Conservation (phyloP, 1,140 invertebrate species). For the Ceratosolen fusciceps region DNA sequence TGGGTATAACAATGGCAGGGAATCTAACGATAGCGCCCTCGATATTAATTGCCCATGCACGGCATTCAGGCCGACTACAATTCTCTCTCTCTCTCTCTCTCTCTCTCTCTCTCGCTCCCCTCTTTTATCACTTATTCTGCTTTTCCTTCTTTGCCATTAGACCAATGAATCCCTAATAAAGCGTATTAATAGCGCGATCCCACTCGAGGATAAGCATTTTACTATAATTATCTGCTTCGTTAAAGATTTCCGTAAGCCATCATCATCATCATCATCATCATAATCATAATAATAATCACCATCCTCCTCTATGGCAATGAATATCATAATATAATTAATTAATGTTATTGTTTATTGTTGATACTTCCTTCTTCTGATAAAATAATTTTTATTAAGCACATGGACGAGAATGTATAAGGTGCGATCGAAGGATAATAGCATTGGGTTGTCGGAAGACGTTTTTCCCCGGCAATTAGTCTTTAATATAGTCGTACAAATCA, state of each 20-base stretch:
- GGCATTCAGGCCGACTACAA: neutral
- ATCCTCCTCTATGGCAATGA: too few species aligned
- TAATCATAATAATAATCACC: too few species aligned
- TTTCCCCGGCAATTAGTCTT: neutral
- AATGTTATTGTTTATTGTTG: too few species aligned
- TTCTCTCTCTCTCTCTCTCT: too few species aligned
- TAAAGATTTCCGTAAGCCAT: neutral
- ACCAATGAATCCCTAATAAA: neutral
- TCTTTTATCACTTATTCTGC: too few species aligned
- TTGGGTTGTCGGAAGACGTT: neutral
- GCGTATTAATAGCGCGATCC: neutral
- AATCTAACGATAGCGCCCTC: neutral
- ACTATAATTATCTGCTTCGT: constrained; percentile 3
- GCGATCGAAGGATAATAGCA: neutral
- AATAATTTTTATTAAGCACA: too few species aligned
- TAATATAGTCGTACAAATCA: neutral
- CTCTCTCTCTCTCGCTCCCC: too few species aligned
- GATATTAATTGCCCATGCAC: neutral
- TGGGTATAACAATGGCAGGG: neutral
- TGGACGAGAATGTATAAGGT: too few species aligned
- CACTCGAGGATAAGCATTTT: neutral
- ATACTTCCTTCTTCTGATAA: too few species aligned
- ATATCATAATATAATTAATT: too few species aligned
- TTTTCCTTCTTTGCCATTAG: too few species aligned
- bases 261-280: too few species aligned